Evolutionary conservation across 2,797 vertebrate species (phyloP).

Genomic region (Morus bassanus): DNA sequence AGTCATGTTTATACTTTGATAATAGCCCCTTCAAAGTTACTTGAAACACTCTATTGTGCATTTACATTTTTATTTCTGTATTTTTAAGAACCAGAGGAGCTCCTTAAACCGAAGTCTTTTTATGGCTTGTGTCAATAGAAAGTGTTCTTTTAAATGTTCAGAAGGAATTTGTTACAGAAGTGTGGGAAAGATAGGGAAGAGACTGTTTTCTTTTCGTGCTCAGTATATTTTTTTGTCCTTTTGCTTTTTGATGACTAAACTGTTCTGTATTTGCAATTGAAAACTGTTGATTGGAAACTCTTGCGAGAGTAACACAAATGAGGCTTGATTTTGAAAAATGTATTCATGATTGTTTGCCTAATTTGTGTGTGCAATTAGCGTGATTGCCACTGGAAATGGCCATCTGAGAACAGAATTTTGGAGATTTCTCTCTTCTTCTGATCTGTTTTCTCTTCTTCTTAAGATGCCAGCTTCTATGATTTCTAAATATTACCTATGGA

Average conservation of each 20-base stretch:
- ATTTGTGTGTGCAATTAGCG: conserved; percentile 33
- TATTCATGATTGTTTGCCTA: conserved; percentile 31
- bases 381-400: conserved; percentile 53
- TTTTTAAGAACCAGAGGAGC: conserved; percentile 18
- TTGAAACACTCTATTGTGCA: neutral
- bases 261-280: conserved; percentile 35
- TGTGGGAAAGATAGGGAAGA: neutral
- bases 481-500: neutral
- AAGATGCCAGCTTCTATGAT: neutral
- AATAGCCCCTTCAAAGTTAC: neutral
- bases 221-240: neutral
- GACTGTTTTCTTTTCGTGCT: neutral
- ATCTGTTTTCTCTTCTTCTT: neutral
- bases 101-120: neutral
- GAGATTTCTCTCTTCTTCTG: neutral
- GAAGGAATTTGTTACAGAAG: neutral
- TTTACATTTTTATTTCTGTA: neutral
- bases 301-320: conserved; percentile 40
- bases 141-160: neutral
- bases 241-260: conserved; percentile 61
- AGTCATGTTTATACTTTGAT: neutral
- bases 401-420: conserved; percentile 30
- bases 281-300: conserved; percentile 59
- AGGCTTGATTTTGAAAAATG: conserved; percentile 65
- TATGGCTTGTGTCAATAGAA: neutral